These are phyloP conservation scores for Aeoliscus strigatus DNA, from an alignment of 2,797 vertebrate species.

Conservation along the genomic window DNA sequence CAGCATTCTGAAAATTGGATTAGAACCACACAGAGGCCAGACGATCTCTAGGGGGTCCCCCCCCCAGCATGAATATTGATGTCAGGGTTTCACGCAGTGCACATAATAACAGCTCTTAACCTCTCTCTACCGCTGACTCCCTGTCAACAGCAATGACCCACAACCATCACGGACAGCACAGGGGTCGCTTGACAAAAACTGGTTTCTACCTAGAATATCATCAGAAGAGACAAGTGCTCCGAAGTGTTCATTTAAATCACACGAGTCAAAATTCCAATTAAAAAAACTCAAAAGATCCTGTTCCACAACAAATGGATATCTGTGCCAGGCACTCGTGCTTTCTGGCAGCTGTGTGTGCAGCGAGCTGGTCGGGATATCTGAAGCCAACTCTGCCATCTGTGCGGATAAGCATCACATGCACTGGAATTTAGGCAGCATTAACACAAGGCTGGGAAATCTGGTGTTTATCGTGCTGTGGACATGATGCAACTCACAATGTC, in stretches of 20 bases:
- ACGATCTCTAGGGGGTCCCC: conserved; percentile 40
- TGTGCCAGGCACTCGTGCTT: conserved; percentile 33
- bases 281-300: conserved; percentile 33
- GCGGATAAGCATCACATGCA: conserved; percentile 48
- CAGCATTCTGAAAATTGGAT: conserved; percentile 61
- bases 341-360: conserved; percentile 38
- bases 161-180: conserved; percentile 26
- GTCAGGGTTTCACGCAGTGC: conserved; percentile 30
- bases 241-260: conserved; percentile 40
- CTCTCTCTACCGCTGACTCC: conserved; percentile 33
- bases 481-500: too few species aligned
- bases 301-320: conserved; percentile 35
- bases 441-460: conserved; percentile 30
- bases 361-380: conserved; percentile 40
- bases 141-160: conserved; percentile 27
- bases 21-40: conserved; percentile 56
- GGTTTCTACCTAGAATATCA: conserved; percentile 31
- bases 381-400: conserved; percentile 50
- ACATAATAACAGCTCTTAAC: conserved; percentile 53
- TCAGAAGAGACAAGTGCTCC: conserved; percentile 22
- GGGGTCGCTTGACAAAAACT: conserved; percentile 34
- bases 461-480: conserved; percentile 19
- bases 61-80: conserved; percentile 60
- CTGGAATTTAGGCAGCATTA: conserved; percentile 36
- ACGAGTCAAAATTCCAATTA: conserved; percentile 21